Evolutionary conservation across 2,113 vertebrate species (phyloP), one percentile per base, ranked within the genome.

Genomic region (Crotalus horridus): DNA sequence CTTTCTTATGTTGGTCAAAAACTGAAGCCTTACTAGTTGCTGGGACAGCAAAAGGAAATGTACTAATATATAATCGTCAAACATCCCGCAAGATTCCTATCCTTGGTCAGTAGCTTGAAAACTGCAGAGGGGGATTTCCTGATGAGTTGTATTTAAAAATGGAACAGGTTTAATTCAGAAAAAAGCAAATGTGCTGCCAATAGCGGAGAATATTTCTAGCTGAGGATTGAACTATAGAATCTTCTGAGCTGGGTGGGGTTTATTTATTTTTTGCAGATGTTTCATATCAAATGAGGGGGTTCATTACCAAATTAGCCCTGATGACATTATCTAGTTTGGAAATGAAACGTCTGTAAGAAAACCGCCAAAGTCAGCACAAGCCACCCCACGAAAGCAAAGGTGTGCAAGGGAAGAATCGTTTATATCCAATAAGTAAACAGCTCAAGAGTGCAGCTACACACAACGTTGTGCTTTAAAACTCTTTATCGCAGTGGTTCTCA

Each of bases 31-130:
- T 99, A 85, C 97, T 99, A 96, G 99, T 99, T 92, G 98, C 99
- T 87, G 99, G 99, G 93, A 99, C 99, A 92, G 96, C 98, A 10
- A 99, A 99, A 96, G 99, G 99, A 98, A 99, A 99, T 95, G 97
- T 99, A 93, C 98, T 99, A 59, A 98, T 99, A 96, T 99, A 99
- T 97, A 99, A 99, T 95, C 98, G 96, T 93, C 99, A 99, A 96
- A 99, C 99, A 10, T 99, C 99, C 95, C 98, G 99, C 97, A 99
- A 99, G 97, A 98, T 99, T 96, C 98, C 99, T 93, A 96, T 99
- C 24, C 97, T 99, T 90, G 99, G 99, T 99, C 98, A 96, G 97
- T 93, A 26, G 17, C 33, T 81, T 43, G 20, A 81, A 81, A 81
- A 23, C 33, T 21, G 74, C 21, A 43, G 74, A 81, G 33, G 1